These are phyloP conservation scores for Astropecten irregularis DNA, from an alignment of 53 echinoderm and acorn worm species.

Conservation along the genomic window DNA sequence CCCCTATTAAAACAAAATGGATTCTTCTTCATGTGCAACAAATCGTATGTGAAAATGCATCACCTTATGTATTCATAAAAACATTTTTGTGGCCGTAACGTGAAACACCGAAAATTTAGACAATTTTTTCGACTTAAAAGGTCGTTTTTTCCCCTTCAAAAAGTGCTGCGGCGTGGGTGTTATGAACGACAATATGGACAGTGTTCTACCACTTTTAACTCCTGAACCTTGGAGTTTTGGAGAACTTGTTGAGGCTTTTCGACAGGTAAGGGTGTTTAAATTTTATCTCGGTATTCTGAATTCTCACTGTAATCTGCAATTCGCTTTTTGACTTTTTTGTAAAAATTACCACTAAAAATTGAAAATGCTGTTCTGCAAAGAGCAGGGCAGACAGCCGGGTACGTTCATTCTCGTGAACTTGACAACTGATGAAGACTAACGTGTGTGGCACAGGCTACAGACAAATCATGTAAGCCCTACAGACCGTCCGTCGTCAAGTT, in stretches of 20 bases:
- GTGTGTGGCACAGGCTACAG: too few species aligned
- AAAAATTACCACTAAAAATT: too few species aligned
- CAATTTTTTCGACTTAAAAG: not conserved
- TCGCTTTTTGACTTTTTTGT: too few species aligned
- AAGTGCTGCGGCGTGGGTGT: not conserved
- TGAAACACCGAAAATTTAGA: too few species aligned
- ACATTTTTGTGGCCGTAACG: not conserved
- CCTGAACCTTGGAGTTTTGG: constrained; percentile 92
- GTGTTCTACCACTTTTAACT: constrained; percentile 64
- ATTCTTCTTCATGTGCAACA: too few species aligned
- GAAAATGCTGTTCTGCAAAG: too few species aligned
- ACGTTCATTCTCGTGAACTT: too few species aligned
- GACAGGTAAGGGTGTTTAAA: constrained; percentile 61
- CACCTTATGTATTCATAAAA: not conserved
- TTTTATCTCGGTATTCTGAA: not conserved
- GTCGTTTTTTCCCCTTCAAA: not conserved
- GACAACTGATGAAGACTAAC: too few species aligned
- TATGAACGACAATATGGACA: constrained; percentile 65
- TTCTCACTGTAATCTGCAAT: too few species aligned
- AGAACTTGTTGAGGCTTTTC: constrained; percentile 90
- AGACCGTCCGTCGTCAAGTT: too few species aligned
- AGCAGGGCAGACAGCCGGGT: too few species aligned
- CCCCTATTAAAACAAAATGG: not conserved
- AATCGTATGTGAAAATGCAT: not conserved
- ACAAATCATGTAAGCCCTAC: too few species aligned